Evolutionary conservation across 2,797 vertebrate genomes (phyloP).

Genomic region (Bradypus variegatus): DNA sequence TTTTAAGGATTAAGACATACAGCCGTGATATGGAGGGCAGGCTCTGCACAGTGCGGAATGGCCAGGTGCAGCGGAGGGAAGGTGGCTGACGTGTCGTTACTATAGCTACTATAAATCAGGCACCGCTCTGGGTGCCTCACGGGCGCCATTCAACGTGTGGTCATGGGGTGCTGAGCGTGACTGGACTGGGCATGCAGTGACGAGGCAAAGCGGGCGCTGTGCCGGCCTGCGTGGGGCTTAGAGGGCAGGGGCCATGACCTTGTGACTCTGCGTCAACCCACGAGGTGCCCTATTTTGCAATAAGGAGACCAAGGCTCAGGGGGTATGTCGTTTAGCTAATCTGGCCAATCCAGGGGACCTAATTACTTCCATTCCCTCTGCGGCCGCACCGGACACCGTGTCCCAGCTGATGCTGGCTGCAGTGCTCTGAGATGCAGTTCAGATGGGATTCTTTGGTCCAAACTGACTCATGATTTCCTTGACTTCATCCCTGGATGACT

Average conservation of each 20-base stretch:
- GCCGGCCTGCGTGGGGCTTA: too few species aligned
- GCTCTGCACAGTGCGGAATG: background rate
- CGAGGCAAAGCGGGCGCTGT: too few species aligned
- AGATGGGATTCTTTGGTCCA: background rate
- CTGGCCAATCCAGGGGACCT: background rate
- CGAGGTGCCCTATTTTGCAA: background rate
- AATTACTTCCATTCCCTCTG: background rate
- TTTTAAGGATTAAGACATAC: constrained; percentile 18
- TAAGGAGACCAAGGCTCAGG: background rate
- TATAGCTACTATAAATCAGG: background rate
- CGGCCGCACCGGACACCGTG: background rate
- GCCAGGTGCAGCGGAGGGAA: background rate
- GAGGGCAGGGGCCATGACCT: too few species aligned
- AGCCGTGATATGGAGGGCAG: background rate
- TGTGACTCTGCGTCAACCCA: background rate
- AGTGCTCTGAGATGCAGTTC: background rate
- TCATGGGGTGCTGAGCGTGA: background rate
- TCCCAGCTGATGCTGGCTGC: background rate
- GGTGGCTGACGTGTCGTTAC: background rate
- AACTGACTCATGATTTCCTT: background rate
- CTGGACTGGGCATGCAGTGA: background rate
- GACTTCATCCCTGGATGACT: background rate
- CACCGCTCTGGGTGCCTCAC: background rate
- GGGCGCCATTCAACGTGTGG: background rate
- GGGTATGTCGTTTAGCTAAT: background rate